Base-by-base conservation (phyloP, 2,888 invertebrate genomes). In the Sarcophaga variegata region DNA sequence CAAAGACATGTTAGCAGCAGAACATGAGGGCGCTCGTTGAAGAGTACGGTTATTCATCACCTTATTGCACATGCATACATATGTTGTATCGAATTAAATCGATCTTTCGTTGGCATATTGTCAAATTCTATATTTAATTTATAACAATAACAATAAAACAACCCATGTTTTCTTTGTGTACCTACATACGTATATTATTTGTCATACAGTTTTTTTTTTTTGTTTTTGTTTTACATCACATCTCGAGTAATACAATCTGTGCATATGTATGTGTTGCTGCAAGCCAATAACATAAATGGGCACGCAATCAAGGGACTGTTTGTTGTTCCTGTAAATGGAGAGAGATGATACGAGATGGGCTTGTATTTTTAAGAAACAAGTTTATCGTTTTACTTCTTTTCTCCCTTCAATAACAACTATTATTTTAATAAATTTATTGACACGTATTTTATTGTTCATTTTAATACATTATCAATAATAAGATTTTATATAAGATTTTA, bases 381-480 rank as follows among this genome's bases (percentile, higher is more conserved):
- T 72, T 80, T 72, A 25, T 14, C 67, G 49, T 62, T 22, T 62
- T 49, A 49, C 60, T 66, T 49, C 11, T 62, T 47, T 20, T 11
- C 17, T 47, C 25, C 14, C 17, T 74, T 54, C 17, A 62, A 91
- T 91, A 90, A 90, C 89, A 90, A 90, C 90, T 89, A 91, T 91
- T 90, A 91, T 89, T 90, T 90, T 89, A 90, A 89, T 89, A 90
- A 89, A 91, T 91, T 91, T 91, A 91, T 91, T 88, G 91, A 86
- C 90, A 88, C 89, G 87, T 84, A 89, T 89, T 90, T 37, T 37
- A 37, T 84, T 87, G 88, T 22, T 80, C 80, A 78, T 86, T 89
- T 64, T 84, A 74, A 79, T 86, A 70, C 82, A 79, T 77, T 78
- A 78, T 37, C 37, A 2, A 2, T 10, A 37, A 37, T 37, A 37